These are phyloP conservation scores for Pterophyllum scalare DNA, from an alignment of 2,113 vertebrate genomes.

Conservation along the genomic window DNA sequence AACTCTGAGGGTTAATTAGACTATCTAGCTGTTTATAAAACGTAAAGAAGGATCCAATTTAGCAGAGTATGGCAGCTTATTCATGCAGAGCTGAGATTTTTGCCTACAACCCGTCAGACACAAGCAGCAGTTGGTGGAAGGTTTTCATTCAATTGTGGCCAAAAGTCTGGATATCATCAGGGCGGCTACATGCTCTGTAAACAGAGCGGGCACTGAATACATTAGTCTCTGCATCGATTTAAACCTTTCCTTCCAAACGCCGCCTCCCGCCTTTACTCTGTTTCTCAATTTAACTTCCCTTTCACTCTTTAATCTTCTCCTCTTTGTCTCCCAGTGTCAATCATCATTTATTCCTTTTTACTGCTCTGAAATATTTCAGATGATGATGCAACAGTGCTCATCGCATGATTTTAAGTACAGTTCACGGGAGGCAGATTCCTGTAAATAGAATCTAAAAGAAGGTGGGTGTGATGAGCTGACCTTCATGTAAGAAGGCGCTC, in stretches of 20 bases:
- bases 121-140: conserved; percentile 58
- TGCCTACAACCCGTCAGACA: conserved; percentile 50
- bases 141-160: conserved; percentile 75
- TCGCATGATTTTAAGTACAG: background rate
- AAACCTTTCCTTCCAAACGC: conserved; percentile 59
- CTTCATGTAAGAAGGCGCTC: conserved; percentile 26
- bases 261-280: conserved; percentile 14
- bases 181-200: conserved; percentile 66
- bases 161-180: conserved; percentile 80
- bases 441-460: conserved; percentile 10
- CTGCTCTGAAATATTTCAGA: background rate
- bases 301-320: conserved; percentile 9
- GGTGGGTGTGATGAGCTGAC: conserved; percentile 29
- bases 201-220: conserved; percentile 71
- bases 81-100: conserved; percentile 8
- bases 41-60: background rate
- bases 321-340: conserved; percentile 23
- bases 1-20: background rate
- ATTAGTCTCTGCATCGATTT: conserved; percentile 70
- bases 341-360: conserved; percentile 5
- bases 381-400: background rate
- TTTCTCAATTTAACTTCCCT: conserved; percentile 29
- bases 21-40: background rate
- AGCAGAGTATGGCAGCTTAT: background rate
- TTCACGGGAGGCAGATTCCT: background rate